phyloP scores from a whole-genome alignment of 2,888 invertebrate genomes.

The Hoplodrina ambigua region DNA sequence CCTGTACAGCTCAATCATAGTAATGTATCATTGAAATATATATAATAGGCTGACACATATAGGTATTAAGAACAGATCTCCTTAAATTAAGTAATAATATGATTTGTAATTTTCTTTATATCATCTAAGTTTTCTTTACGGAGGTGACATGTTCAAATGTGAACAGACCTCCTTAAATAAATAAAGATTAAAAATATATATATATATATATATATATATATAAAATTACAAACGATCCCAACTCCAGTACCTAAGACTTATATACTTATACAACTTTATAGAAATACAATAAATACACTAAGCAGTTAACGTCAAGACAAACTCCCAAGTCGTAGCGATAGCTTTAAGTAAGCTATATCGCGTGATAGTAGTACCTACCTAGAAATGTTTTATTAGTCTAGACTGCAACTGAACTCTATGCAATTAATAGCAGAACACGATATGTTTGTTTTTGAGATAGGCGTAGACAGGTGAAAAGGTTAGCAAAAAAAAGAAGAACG shows the following conservation, averaged over 20 bases:
- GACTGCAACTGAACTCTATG: constrained; percentile 37
- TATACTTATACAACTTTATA: neutral
- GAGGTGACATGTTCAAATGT: too few relatives aligned
- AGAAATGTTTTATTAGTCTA: constrained; percentile 55
- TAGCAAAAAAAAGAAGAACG: constrained; percentile 15
- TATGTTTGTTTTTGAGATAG: constrained; percentile 42
- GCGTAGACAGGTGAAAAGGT: constrained; percentile 19
- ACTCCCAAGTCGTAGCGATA: constrained; percentile 6
- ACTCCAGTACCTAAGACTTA: neutral
- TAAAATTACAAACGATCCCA: neutral
- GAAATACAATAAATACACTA: constrained; percentile 16
- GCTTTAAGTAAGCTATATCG: constrained; percentile 42
- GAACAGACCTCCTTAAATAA: too few relatives aligned
- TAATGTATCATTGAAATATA: too few relatives aligned
- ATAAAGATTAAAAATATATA: too few relatives aligned
- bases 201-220: too few relatives aligned
- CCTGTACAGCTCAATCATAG: too few relatives aligned
- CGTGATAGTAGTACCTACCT: constrained; percentile 33
- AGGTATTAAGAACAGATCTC: too few relatives aligned
- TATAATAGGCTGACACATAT: too few relatives aligned
- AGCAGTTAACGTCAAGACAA: constrained; percentile 27
- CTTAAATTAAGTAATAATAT: too few relatives aligned
- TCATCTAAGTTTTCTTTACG: too few relatives aligned
- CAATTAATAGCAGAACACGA: constrained; percentile 47
- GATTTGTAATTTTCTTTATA: too few relatives aligned